phyloP scores from a whole-genome alignment of 1,140 invertebrate genomes.

The Cataglyphis hispanica region DNA sequence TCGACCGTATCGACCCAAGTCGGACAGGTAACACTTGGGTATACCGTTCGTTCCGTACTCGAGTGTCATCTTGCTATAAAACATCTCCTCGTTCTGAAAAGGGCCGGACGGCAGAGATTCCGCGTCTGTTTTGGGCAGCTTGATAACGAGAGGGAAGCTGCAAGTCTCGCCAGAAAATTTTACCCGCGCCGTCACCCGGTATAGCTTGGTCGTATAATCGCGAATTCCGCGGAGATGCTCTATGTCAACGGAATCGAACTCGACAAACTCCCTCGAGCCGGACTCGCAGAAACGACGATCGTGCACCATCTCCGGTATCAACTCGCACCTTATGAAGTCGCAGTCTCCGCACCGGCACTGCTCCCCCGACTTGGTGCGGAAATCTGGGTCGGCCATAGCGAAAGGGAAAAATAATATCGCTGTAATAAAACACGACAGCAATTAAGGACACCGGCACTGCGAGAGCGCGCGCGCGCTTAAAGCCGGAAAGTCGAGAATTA shows the following conservation, averaged over 20 bases:
- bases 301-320: slow-evolving; percentile 82
- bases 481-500: slow-evolving; percentile 57
- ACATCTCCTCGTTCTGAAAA: slow-evolving; percentile 82
- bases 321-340: slow-evolving; percentile 77
- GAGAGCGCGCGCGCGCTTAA: slow-evolving; percentile 38
- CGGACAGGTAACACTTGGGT: slow-evolving; percentile 80
- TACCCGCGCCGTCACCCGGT: slow-evolving; percentile 70
- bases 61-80: slow-evolving; percentile 78
- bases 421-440: slow-evolving; percentile 62
- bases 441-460: slow-evolving; percentile 56
- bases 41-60: slow-evolving; percentile 69
- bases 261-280: slow-evolving; percentile 83
- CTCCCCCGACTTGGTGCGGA: slow-evolving; percentile 16
- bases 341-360: slow-evolving; percentile 52
- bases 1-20: slow-evolving; percentile 80
- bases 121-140: slow-evolving; percentile 66
- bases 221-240: slow-evolving; percentile 38
- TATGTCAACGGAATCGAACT: slow-evolving; percentile 73
- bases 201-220: slow-evolving; percentile 34
- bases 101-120: neutral
- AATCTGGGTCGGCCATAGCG: slow-evolving; percentile 39
- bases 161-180: slow-evolving; percentile 79
- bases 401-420: slow-evolving; percentile 59
- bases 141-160: slow-evolving; percentile 78
- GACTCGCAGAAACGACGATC: slow-evolving; percentile 82